phyloP scores from a whole-genome alignment of 2,797 vertebrate species.

The Distichodus sexfasciatus region DNA sequence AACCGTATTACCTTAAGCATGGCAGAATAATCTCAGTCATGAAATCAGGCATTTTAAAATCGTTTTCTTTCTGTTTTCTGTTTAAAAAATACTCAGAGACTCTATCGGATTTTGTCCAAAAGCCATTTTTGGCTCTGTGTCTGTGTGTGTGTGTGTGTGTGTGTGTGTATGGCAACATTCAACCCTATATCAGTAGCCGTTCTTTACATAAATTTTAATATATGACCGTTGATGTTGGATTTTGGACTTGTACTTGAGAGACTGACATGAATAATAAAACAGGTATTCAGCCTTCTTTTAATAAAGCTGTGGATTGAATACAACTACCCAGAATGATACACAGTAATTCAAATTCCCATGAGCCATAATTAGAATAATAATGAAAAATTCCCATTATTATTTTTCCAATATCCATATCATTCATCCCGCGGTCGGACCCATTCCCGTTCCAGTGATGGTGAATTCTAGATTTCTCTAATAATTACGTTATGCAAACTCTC shows the following conservation, averaged over 20 bases:
- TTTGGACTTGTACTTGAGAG: conserved; percentile 10
- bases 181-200: too few relatives aligned
- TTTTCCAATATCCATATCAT: conserved; percentile 44
- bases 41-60: too few relatives aligned
- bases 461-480: conserved; percentile 41
- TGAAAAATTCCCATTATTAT: conserved; percentile 40
- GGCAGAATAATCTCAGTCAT: too few relatives aligned
- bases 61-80: too few relatives aligned
- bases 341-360: conserved; percentile 39
- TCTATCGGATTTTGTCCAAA: too few relatives aligned
- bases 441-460: conserved; percentile 44
- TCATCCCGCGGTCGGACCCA: conserved; percentile 28
- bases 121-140: too few relatives aligned
- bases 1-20: too few relatives aligned
- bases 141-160: too few relatives aligned
- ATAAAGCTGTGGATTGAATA: conserved; percentile 27
- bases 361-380: conserved; percentile 46
- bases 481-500: conserved; percentile 45
- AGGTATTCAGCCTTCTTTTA: conserved; percentile 29
- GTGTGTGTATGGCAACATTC: too few relatives aligned
- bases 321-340: conserved; percentile 46
- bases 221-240: conserved; percentile 23
- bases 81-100: too few relatives aligned
- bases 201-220: background rate
- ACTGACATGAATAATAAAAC: conserved; percentile 37